These are phyloP conservation scores for Kradibia gibbosae DNA, from an alignment of 1,140 invertebrate genomes.

Conservation along the genomic window DNA sequence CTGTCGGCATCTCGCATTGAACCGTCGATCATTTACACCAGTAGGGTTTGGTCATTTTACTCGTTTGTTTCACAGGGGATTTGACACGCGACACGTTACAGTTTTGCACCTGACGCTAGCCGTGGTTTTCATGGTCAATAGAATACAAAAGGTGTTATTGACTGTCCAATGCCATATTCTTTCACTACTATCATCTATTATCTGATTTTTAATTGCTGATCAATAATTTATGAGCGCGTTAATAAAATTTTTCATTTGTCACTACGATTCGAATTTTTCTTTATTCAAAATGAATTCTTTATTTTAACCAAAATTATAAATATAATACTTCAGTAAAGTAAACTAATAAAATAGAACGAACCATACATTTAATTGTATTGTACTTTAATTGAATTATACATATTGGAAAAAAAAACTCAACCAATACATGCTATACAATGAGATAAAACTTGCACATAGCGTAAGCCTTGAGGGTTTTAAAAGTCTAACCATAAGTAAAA, in stretches of 20 bases:
- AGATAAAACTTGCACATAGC: no score
- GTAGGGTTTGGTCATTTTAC: slow-evolving; percentile 59
- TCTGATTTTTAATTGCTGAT: slow-evolving; percentile 23
- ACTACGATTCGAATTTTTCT: slow-evolving; percentile 12
- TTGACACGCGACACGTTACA: slow-evolving; percentile 64
- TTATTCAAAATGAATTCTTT: not conserved
- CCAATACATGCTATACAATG: no score
- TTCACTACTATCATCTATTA: slow-evolving; percentile 21
- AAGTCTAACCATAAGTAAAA: not conserved
- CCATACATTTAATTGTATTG: no score
- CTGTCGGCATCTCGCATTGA: slow-evolving; percentile 54
- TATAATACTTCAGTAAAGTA: no score
- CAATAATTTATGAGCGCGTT: not conserved
- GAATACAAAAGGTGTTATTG: slow-evolving; percentile 52
- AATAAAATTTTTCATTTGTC: slow-evolving; percentile 38
- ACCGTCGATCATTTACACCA: slow-evolving; percentile 45
- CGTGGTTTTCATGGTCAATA: slow-evolving; percentile 62
- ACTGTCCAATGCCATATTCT: slow-evolving; percentile 41
- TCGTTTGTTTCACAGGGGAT: slow-evolving; percentile 61
- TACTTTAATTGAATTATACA: no score
- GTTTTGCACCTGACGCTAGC: slow-evolving; percentile 66
- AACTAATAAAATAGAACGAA: no score
- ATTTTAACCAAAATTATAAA: no score
- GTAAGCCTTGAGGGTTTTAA: not conserved
- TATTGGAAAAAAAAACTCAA: no score